Evolutionary conservation across 1,140 invertebrate genomes (phyloP).

Genomic region (Aleiodes sp.): DNA sequence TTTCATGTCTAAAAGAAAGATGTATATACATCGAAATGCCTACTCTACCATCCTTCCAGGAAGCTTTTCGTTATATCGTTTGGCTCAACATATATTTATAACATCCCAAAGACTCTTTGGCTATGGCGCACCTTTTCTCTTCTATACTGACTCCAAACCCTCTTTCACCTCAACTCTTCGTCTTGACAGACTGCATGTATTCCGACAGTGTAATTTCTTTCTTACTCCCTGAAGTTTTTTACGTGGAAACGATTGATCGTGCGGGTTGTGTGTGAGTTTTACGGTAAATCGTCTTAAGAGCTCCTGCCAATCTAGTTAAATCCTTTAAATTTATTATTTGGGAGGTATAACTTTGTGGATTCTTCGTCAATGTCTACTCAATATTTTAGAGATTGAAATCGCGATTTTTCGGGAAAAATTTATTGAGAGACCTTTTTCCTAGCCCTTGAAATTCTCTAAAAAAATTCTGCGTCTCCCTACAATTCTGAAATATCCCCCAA

Average conservation of each 20-base stretch:
- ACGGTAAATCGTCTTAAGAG: no score
- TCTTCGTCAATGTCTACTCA: no score
- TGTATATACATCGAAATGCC: slow-evolving; percentile 36
- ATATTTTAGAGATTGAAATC: no score
- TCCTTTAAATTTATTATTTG: no score
- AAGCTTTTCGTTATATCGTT: slow-evolving; percentile 32
- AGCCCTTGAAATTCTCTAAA: no score
- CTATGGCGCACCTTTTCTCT: slow-evolving; percentile 22
- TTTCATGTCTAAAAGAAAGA: slow-evolving; percentile 59
- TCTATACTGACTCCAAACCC: background rate
- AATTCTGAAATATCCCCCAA: no score
- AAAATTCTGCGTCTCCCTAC: no score
- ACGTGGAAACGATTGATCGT: slow-evolving; percentile 19
- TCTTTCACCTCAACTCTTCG: background rate
- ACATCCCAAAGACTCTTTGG: slow-evolving; percentile 24
- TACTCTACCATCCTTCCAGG: background rate
- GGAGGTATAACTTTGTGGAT: no score
- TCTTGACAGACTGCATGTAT: slow-evolving; percentile 39
- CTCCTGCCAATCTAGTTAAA: no score
- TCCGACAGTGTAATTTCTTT: slow-evolving; percentile 55
- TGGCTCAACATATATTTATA: slow-evolving; percentile 31
- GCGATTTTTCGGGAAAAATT: no score
- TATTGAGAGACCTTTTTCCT: no score
- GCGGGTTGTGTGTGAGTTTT: no score
- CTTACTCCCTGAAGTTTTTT: slow-evolving; percentile 5